Evolutionary conservation across 2,113 vertebrate species (phyloP).

Genomic region (Datnioides undecimradiatus): DNA sequence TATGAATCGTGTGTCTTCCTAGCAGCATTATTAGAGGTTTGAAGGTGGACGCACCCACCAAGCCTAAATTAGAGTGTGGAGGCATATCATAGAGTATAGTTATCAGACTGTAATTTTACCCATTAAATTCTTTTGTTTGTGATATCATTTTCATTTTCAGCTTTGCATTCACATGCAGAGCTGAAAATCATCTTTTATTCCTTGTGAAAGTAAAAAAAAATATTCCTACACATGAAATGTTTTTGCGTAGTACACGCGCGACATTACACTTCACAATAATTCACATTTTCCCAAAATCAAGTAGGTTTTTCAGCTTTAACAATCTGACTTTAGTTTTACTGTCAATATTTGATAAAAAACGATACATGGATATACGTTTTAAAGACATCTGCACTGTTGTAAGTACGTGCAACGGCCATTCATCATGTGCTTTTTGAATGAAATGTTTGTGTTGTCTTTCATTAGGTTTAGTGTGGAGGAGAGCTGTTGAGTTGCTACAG

Average conservation of each 20-base stretch:
- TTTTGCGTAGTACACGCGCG: no score
- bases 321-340: background rate
- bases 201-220: background rate
- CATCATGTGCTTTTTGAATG: background rate
- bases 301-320: background rate
- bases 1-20: constrained; percentile 20
- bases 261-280: no score
- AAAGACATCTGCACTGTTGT: background rate
- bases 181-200: background rate
- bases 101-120: background rate
- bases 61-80: background rate
- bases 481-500: constrained; percentile 17
- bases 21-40: constrained; percentile 11
- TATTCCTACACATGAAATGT: no score
- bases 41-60: background rate
- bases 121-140: background rate
- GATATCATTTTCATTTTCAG: background rate
- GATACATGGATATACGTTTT: background rate
- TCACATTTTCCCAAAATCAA: background rate
- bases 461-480: constrained; percentile 14
- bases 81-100: background rate
- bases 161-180: background rate
- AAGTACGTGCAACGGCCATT: background rate
- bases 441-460: background rate
- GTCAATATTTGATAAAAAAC: background rate